Conservation (phyloP, 2,888 invertebrate species). For the Piscicola geometra region DNA sequence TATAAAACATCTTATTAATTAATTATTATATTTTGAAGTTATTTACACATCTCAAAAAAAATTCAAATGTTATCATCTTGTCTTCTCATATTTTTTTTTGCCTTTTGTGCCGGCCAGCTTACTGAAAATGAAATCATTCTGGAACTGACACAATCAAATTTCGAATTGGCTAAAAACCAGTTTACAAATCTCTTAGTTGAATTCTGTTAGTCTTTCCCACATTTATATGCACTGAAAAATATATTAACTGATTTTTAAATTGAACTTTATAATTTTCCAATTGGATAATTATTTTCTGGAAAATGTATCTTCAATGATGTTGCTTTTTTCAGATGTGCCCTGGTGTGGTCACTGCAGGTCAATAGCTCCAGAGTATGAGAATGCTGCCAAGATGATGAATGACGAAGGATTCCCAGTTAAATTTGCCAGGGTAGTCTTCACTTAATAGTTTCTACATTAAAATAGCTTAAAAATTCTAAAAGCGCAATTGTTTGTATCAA, state of each 20-base stretch:
- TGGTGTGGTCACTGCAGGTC: slow-evolving; percentile 99
- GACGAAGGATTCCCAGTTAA: slow-evolving; percentile 78
- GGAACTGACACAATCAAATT: slow-evolving; percentile 78
- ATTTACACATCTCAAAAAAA: not conserved
- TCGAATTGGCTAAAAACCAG: slow-evolving; percentile 71
- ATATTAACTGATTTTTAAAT: not conserved
- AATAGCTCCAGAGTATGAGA: slow-evolving; percentile 88
- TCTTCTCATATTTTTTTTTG: not conserved
- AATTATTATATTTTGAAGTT: too few relatives aligned
- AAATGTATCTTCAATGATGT: not conserved
- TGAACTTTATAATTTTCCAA: not conserved
- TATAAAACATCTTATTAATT: too few relatives aligned
- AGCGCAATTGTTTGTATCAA: too few relatives aligned
- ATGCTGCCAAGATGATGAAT: slow-evolving; percentile 79
- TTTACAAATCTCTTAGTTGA: slow-evolving; percentile 85
- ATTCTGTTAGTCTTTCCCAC: slow-evolving; percentile 81
- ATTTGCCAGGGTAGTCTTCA: slow-evolving; percentile 93
- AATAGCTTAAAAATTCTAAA: too few relatives aligned
- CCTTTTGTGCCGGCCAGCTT: slow-evolving; percentile 33
- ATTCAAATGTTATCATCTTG: not conserved
- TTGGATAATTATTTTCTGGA: not conserved
- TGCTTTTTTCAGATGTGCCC: slow-evolving; percentile 75
- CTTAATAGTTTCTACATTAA: too few relatives aligned
- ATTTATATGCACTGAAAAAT: not conserved
- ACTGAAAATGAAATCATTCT: slow-evolving; percentile 78